Evolutionary conservation across 2,113 vertebrate genomes (phyloP), one percentile per base, ranked within the genome.

Genomic region (Pollachius pollachius): DNA sequence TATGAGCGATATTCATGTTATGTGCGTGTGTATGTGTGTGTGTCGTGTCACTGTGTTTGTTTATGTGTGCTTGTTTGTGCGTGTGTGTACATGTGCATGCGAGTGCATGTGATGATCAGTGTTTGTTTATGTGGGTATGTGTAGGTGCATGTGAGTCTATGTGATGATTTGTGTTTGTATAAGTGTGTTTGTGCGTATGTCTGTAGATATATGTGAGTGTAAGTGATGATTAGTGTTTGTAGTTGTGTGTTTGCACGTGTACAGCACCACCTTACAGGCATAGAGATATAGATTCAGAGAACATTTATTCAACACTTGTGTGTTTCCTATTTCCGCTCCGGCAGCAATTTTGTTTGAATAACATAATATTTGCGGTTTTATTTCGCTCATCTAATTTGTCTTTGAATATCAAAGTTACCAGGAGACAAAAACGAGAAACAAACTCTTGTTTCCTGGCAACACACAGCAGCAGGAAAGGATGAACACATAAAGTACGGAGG

Each of bases 371-470:
- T 54, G 52, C 11, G 9, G 18, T 62, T 34, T 1, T 65, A 34
- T 66, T 21, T 73, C 21, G 52, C 34, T 64, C 23, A 52, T 75
- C 52, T 73, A 18, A 25, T 64, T 48, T n/a, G 16, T 17, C 30
- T 52, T n/a, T 54, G 60, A 79, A 65, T 72, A 72, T 80, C 23
- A 80, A 81, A 84, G 71, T 82, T 79, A 68, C 78, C 64, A 72
- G 4, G 70, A 18, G n/a, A 18, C 3, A 4, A 30, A 64, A 19
- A 74, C 11, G 15, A 17, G 5, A 34, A 15, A 30, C 15, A 72
- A 70, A 64, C 79, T 69, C 23, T 52, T 60, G 80, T 87, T 84
- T 78, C 83, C 74, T 72, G 77, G 83, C 85, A 87, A 87, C 85
- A 77, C 58, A 23, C 23, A 0, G 30, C 52, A 41, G 21, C 48